Evolutionary conservation across 37 sponge, comb jelly and placozoan species (phyloP).

Genomic region (Aphrocallistes beatrix): DNA sequence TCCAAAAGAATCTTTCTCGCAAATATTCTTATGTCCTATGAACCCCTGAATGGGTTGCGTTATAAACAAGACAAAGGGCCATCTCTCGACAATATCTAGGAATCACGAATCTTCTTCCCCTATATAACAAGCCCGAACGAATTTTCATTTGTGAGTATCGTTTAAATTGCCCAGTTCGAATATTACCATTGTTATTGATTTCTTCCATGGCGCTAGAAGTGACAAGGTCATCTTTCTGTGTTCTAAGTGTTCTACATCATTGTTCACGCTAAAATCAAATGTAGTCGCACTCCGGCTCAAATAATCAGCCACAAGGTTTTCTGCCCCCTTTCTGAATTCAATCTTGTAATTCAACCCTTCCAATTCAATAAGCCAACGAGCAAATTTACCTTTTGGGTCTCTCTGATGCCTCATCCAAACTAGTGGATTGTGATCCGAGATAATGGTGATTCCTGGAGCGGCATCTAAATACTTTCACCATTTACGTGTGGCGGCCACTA

Average conservation of each 20-base stretch:
- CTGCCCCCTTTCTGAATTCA: too few species aligned
- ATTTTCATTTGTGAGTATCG: background rate
- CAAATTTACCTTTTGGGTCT: background rate
- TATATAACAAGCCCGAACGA: background rate
- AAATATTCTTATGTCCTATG: background rate
- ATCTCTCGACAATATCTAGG: background rate
- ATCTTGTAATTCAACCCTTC: too few species aligned
- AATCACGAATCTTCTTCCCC: background rate
- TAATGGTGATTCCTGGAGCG: background rate
- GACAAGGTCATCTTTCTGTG: background rate
- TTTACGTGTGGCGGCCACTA: background rate
- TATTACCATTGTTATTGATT: background rate
- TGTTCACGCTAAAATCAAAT: too few species aligned
- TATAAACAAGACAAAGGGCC: background rate
- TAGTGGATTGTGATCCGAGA: background rate
- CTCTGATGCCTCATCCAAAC: background rate
- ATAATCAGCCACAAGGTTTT: too few species aligned
- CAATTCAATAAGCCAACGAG: too few species aligned
- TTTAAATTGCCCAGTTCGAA: background rate
- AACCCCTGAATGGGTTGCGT: background rate
- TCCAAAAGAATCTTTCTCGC: background rate
- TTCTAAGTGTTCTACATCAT: too few species aligned
- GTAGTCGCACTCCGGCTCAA: too few species aligned
- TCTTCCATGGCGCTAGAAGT: background rate
- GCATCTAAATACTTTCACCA: background rate